Conservation (phyloP, 2,797 vertebrate species). For the Gouania willdenowi region DNA sequence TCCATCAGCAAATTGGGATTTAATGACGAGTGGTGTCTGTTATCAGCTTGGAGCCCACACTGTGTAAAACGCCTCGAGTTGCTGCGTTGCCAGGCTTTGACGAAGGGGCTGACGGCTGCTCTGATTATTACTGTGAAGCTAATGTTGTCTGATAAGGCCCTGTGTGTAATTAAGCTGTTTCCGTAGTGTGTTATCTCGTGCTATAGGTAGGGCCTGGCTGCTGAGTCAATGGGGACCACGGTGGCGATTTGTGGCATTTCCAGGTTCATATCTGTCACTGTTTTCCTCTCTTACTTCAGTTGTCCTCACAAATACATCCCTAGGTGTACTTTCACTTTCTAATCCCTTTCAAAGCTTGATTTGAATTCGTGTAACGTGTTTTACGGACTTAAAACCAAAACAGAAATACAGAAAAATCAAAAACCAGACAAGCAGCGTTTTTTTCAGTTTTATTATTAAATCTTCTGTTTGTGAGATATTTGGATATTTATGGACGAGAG, state of each 20-base stretch:
- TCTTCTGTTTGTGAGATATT: too few relatives aligned
- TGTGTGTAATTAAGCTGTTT: slow-evolving; percentile 73
- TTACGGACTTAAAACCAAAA: too few relatives aligned
- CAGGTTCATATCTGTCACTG: not conserved
- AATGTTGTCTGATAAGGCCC: slow-evolving; percentile 69
- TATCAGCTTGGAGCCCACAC: slow-evolving; percentile 56
- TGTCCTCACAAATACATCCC: not conserved
- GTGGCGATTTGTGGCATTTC: slow-evolving; percentile 19
- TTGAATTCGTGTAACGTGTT: too few relatives aligned
- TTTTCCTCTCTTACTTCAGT: not conserved
- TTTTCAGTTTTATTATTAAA: too few relatives aligned
- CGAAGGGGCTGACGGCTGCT: slow-evolving; percentile 46
- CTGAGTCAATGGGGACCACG: slow-evolving; percentile 38
- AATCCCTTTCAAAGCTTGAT: too few relatives aligned
- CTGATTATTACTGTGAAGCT: slow-evolving; percentile 67
- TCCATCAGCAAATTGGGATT: slow-evolving; percentile 64
- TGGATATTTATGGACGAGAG: too few relatives aligned
- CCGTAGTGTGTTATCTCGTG: slow-evolving; percentile 56
- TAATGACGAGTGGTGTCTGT: slow-evolving; percentile 55
- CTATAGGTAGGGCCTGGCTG: slow-evolving; percentile 48
- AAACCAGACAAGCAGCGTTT: too few relatives aligned
- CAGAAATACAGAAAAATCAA: too few relatives aligned
- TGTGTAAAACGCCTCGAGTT: slow-evolving; percentile 48
- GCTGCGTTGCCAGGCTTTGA: slow-evolving; percentile 58
- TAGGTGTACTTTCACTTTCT: not conserved